These are phyloP conservation scores for Drosophila orena DNA, from an alignment of 1,140 invertebrate species.

Conservation along the genomic window DNA sequence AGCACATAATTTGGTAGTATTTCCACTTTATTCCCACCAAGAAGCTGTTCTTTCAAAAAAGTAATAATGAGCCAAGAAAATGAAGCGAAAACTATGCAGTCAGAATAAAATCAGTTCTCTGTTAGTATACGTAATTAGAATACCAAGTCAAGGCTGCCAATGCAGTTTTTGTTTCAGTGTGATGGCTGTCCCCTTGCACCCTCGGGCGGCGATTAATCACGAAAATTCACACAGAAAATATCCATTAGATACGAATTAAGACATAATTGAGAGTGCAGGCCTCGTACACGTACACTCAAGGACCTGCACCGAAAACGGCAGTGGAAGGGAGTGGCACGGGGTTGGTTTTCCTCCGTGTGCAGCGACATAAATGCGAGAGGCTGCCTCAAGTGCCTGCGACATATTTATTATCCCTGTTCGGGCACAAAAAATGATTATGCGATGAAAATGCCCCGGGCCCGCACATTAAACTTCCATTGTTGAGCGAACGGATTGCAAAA, in stretches of 20 bases:
- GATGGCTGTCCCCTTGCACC: conserved; percentile 17
- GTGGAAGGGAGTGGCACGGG: conserved; percentile 12
- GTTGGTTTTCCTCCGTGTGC: conserved; percentile 27
- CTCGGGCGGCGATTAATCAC: conserved; percentile 78
- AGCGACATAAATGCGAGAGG: conserved; percentile 54
- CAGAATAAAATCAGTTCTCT: too few species aligned
- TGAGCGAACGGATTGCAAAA: conserved; percentile 10
- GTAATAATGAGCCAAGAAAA: too few species aligned
- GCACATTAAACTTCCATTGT: conserved; percentile 61
- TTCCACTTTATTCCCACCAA: too few species aligned
- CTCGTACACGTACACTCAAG: conserved; percentile 54
- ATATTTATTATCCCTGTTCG: conserved; percentile 73
- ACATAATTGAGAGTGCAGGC: conserved; percentile 82
- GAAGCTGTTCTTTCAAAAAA: too few species aligned
- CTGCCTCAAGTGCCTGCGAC: conserved; percentile 74
- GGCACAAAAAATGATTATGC: conserved; percentile 44
- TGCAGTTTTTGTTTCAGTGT: conserved; percentile 2
- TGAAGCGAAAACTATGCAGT: too few species aligned
- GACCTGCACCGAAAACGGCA: conserved; percentile 37
- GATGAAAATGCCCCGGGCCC: conserved; percentile 49
- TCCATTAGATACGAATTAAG: conserved; percentile 84
- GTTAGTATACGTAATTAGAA: too few species aligned
- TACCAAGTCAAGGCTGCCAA: neutral
- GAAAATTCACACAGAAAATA: conserved; percentile 81
- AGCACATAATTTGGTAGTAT: too few species aligned